phyloP scores from a whole-genome alignment of 2,888 invertebrate species.

The Sinotaia quadrata region DNA sequence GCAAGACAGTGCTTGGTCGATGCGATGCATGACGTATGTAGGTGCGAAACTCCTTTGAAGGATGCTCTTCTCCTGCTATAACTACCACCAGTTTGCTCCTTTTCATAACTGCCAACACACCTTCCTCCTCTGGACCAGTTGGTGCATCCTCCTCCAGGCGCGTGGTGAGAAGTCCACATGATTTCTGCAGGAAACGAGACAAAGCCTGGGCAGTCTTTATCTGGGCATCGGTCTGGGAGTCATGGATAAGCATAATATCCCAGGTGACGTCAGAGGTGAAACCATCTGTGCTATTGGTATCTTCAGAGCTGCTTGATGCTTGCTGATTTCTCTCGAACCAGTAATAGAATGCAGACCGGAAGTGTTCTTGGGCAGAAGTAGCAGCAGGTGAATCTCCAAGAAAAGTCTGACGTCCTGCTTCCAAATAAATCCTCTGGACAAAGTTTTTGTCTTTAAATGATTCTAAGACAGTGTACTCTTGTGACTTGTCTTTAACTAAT shows the following conservation, averaged over 20 bases:
- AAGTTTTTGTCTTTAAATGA: constrained; percentile 11
- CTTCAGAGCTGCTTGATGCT: background rate
- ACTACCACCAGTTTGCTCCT: background rate
- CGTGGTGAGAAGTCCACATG: background rate
- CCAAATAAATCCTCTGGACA: background rate
- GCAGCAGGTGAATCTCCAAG: background rate
- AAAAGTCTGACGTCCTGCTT: constrained; percentile 1
- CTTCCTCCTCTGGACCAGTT: background rate
- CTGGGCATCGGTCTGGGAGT: background rate
- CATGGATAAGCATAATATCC: background rate
- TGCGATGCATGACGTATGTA: background rate
- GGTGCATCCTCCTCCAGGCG: background rate
- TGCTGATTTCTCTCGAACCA: background rate
- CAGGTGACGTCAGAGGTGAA: no score
- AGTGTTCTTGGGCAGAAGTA: background rate
- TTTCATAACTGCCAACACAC: background rate
- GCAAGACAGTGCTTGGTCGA: background rate
- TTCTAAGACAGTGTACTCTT: background rate
- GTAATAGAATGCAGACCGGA: background rate
- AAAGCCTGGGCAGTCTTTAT: background rate
- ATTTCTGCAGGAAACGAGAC: background rate
- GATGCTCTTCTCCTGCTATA: background rate
- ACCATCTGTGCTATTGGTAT: background rate
- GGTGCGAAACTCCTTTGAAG: background rate
- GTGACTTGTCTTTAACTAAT: background rate